Evolutionary conservation across 2,797 vertebrate species (phyloP).

Genomic region (Chrysocyon brachyurus): DNA sequence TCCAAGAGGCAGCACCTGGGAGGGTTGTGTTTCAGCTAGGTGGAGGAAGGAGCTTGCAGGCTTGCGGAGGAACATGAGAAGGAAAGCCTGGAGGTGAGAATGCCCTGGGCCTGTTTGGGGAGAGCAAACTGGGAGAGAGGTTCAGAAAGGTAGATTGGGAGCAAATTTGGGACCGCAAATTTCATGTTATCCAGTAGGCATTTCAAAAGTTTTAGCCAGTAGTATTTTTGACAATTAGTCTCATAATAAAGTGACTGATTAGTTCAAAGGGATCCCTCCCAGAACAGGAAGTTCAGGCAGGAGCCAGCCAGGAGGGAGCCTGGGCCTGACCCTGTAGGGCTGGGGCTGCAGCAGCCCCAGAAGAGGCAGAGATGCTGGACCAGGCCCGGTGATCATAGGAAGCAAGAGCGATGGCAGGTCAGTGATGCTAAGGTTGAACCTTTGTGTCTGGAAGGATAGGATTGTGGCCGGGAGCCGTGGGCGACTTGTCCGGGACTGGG

Average conservation of each 20-base stretch:
- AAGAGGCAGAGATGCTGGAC: not conserved
- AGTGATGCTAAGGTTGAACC: not conserved
- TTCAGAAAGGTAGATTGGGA: not conserved
- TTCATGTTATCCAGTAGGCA: not conserved
- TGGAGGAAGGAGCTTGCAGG: not conserved
- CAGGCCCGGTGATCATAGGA: not conserved
- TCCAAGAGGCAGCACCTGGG: not conserved
- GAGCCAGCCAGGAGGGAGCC: not conserved
- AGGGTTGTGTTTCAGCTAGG: not conserved
- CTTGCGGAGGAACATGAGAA: accelerated
- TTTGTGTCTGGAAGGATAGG: not conserved
- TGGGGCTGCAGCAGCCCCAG: accelerated
- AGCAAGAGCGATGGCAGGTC: not conserved
- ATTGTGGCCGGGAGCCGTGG: accelerated
- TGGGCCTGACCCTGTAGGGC: accelerated
- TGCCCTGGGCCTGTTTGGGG: not conserved
- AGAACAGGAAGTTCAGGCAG: not conserved
- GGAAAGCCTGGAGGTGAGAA: not conserved
- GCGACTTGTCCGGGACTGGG: not conserved
- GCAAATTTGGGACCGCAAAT: not conserved
- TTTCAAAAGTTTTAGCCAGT: not conserved
- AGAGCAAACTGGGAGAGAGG: not conserved
- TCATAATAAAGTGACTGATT: not conserved
- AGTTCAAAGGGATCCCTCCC: not conserved
- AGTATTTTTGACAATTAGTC: not conserved